Conservation (phyloP, 2,113 vertebrate species). For the Theropithecus gelada region DNA sequence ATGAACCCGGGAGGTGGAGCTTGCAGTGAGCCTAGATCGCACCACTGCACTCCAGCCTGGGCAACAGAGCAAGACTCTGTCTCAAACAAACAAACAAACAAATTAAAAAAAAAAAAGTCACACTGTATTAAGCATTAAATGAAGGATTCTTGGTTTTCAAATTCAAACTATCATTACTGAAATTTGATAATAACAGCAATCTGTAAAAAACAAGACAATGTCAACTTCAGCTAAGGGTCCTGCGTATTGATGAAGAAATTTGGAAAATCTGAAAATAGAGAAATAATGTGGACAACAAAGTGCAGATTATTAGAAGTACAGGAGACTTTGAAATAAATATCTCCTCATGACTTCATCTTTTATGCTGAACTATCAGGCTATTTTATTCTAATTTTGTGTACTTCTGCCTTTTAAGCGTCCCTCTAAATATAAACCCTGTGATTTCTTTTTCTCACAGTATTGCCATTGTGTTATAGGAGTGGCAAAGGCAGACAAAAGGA, state of each 20-base stretch:
- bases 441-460: not conserved
- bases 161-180: not conserved
- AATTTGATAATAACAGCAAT: not conserved
- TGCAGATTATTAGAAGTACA: not conserved
- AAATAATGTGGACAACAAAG: not conserved
- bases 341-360: not conserved
- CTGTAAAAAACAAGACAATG: not conserved
- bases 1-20: no score
- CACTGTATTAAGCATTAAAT: not conserved
- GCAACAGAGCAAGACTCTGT: no score
- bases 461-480: not conserved
- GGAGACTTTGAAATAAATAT: not conserved
- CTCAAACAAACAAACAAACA: no score
- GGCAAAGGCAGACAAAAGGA: not conserved
- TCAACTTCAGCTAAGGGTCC: not conserved
- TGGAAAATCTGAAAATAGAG: not conserved
- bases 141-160: not conserved
- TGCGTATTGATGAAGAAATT: not conserved
- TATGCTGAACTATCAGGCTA: not conserved
- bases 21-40: no score
- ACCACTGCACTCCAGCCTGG: no score
- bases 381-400: not conserved
- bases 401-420: not conserved
- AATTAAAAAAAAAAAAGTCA: no score
- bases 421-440: not conserved